Evolutionary conservation across 2,113 vertebrate species (phyloP), one percentile per base, ranked within the genome.

Genomic region (Triplophysa tibetana): DNA sequence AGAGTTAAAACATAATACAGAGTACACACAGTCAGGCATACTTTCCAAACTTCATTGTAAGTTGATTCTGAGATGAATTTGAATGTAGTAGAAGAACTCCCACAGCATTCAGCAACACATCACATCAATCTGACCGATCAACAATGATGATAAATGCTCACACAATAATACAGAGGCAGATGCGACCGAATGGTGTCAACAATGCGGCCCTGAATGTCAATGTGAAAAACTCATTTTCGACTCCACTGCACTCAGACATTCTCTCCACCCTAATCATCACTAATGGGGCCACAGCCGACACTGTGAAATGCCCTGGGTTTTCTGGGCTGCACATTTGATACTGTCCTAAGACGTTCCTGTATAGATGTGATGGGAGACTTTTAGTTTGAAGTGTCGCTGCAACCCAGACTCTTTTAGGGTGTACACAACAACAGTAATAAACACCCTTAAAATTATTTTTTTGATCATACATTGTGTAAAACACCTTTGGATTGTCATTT

Each of bases 151-250:
- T 65, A 26, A 77, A 77, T 77, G 45, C 62, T 1, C 48, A 52
- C 45, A 77, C 61, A 64, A 33, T 45, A 77, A 65, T 54, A 23
- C 2, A 8, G 75, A 77, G 75, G 75, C 62, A 77, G 75, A 77
- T 77, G 75, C 45, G 61, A 77, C 62, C 26, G 62, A 77, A 26
- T 65, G 60, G 60, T 77, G 62, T 77, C 75, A 77, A 77, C 75
- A 77, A 77, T 77, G 65, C 38, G 75, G 75, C 62, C 75, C 75
- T 77, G 75, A 77, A 77, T 77, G 75, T 77, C 75, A 77, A 77
- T 77, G 52, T 52, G 75, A 66, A 77, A 77, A 77, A 77, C 75
- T 77, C 45, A 77, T 77, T 77, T 77, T 77, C 75, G 45, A 77
- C 75, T 77, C 75, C 61, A 77, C 41, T 66, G 75, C 75, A 77